Evolutionary conservation across 2,113 vertebrate genomes (phyloP), one percentile per base, ranked within the genome.

Genomic region (Rhinolophus sinicus): DNA sequence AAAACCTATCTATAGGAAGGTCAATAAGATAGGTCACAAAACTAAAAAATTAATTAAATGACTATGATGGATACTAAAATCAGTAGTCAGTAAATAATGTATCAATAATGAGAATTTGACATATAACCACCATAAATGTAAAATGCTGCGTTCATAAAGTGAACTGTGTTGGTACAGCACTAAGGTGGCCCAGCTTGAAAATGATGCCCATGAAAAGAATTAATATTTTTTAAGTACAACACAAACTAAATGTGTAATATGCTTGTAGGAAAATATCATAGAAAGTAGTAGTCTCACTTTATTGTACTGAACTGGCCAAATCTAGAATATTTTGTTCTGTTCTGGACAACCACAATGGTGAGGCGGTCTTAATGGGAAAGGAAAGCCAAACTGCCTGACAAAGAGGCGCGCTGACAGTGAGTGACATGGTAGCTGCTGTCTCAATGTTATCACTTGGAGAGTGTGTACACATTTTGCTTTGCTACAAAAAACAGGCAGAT

Each of bases 1-100:
- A 90, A 96, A 88, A 47, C 81, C 16, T 90, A 33, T 30, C 77
- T 93, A 33, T 35, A 88, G 26, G 8, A 88, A 90, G 33, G 35
- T 6, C 10, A 38, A 64, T 35, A 22, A 2, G 16, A 73, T 33
- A 64, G 7, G 4, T 69, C 50, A 75, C 18, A 93, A 80, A 93
- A 77, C 12, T 47, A 69, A 70, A 69, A 82, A 69, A 67, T 75
- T 67, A 83, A 50, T 12, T 60, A 56, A 89, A 52, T 67, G 54
- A n/a, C 83, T 72, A 69, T 26, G 21, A 69, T n/a, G 33, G 14
- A 75, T 87, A 70, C 38, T 28, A 84, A 92, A 80, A 72, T 87
- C 14, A 30, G 3, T n/a, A 50, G 33, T 69, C 28, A 83, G 78
- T 93, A 90, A 35, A 65, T 35, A 93, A 35, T 54, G 22, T 4